Evolutionary conservation across 2,797 vertebrate species (phyloP).

Genomic region (Kryptopterus vitreolus): DNA sequence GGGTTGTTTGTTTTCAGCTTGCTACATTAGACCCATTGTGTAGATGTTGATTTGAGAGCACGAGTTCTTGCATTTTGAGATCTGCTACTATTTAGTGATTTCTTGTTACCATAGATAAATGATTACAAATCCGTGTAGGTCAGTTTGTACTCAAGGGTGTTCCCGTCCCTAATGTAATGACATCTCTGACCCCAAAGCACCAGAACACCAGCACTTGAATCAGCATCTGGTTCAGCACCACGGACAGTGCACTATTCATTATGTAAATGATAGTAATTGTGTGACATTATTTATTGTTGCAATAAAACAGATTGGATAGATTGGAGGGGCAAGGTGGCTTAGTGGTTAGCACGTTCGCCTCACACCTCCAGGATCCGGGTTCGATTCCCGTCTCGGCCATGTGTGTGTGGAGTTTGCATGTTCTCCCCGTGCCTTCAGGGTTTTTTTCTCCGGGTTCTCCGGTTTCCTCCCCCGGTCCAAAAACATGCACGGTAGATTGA

Average conservation of each 20-base stretch:
- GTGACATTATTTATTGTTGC: background rate
- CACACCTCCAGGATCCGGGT: no score
- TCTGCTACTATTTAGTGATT: background rate
- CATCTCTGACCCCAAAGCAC: background rate
- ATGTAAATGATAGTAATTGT: background rate
- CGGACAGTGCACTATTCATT: background rate
- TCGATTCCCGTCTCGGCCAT: no score
- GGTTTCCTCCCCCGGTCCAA: no score
- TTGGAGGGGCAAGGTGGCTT: no score
- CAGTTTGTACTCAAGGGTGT: background rate
- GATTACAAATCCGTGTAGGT: background rate
- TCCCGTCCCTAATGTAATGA: background rate
- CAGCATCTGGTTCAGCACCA: conserved; percentile 8
- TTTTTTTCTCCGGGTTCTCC: no score
- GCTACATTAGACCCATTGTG: background rate
- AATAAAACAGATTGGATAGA: no score
- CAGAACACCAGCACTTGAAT: background rate
- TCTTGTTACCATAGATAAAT: background rate
- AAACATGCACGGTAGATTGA: no score
- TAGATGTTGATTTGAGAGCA: background rate
- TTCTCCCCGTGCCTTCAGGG: no score
- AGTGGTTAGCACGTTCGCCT: no score
- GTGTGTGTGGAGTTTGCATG: no score
- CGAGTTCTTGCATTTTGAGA: background rate
- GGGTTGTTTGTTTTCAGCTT: background rate